Evolutionary conservation across 2,797 vertebrate species (phyloP), one percentile per base, ranked within the genome.

Genomic region (Rachycentron canadum): DNA sequence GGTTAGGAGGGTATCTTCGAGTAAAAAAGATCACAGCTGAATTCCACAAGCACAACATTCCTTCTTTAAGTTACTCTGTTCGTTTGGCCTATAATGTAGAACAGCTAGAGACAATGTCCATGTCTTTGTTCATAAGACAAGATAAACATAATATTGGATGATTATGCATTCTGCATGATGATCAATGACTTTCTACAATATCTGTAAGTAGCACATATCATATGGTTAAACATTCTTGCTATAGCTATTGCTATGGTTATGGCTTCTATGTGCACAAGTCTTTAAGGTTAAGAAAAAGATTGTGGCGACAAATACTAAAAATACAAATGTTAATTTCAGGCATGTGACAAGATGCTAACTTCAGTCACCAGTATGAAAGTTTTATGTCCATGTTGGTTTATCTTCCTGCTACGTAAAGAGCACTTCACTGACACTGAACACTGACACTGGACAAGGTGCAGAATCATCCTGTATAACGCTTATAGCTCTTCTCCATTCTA

Each of bases 1-100:
- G 40, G 77, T 70, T 67, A 12, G 59, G n/a, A n/a, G 76, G 60
- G 32, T 52, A 50, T 69, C 68, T 63, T 5, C 8, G 3, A 78
- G 43, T 23, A 16, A 68, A 34, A 56, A 56, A 45, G 4, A 77
- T 70, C 59, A 69, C 60, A 57, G 49, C 53, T 69, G 26, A 43
- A 73, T 34, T 58, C 28, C 21, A 60, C 55, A 30, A 49, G 70
- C 26, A n/a, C 26, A 19, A 9, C 9, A 11, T 25, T 26, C 8
- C 5, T 30, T 63, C 23, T 23, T 28, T 0, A 41, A 38, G 32
- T 75, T 38, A 5, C 5, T 53, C 25, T 41, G 56, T 30, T 75
- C 25, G 21, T 53, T 40, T 32, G 23, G 10, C 28, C 50, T 12
- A 4, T 38, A n/a, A 49, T 3, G 43, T 12, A 50, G 5, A 63